phyloP scores from a whole-genome alignment of 2,113 vertebrate species.

The Cichladusa arquata region DNA sequence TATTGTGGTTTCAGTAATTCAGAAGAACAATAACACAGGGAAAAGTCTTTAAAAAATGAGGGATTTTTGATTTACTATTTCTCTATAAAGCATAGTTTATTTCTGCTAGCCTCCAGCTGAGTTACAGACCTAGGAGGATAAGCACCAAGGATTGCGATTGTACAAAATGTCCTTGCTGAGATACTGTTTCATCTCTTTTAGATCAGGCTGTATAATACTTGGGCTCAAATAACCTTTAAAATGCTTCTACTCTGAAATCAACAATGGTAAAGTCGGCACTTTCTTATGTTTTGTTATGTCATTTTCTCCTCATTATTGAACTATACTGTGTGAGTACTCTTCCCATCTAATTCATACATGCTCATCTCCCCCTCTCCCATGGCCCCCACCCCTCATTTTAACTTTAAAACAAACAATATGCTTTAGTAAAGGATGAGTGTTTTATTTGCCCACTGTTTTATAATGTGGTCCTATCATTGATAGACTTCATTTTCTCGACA shows the following conservation, averaged over 20 bases:
- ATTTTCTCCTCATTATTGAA: neutral
- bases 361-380: neutral
- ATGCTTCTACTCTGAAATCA: neutral
- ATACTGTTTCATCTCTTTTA: neutral
- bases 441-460: neutral
- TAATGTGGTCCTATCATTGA: neutral
- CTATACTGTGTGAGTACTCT: neutral
- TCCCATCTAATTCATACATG: neutral
- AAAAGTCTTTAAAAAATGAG: neutral
- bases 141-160: neutral
- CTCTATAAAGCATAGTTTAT: neutral
- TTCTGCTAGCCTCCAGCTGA: slow-evolving; percentile 13
- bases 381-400: neutral
- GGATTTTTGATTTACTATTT: neutral
- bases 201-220: neutral
- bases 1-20: neutral
- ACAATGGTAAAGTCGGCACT: neutral
- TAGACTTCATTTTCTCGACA: neutral
- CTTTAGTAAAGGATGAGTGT: neutral
- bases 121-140: neutral
- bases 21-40: neutral
- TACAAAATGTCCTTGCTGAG: slow-evolving; percentile 23
- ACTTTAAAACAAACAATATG: neutral
- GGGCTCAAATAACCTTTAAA: neutral
- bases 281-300: neutral